Base-by-base conservation (phyloP, 2,797 vertebrate species). In the Odontamblyopus lacepedii region DNA sequence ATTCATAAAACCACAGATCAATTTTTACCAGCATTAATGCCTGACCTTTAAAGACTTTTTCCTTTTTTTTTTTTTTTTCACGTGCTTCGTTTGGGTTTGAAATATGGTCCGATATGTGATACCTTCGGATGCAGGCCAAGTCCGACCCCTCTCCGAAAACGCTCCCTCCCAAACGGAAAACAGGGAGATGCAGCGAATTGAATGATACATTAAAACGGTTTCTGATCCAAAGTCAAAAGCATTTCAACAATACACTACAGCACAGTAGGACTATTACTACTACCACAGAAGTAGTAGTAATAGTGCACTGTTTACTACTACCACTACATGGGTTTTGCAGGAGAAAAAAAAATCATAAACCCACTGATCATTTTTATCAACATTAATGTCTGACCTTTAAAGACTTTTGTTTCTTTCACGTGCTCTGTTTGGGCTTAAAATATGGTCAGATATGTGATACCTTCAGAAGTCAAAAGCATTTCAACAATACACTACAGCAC, bases 301-400 rank as follows among this genome's bases (percentile, higher is more conserved):
- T 48, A 48, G 11, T 15, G 16, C 11, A 48, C 16, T 48, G 12
- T 48, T 48, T 48, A 48, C 44, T 48, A 23, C 23, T 23, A 23
- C 23, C 23, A 23, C 23, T 23, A 48, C 44, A 48, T 48, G 3
- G 44, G 44, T 48, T 48, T 48, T 23, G 23, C 23, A 15, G 44
- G 0, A 15, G 3, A 48, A 48, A 13, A 48, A 15, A 15, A 4
- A 13, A 96, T 95, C 96, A 97, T 96, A 96, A 98, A 97, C 96
- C 93, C 95, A 97, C 94, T 94, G 95, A 95, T 96, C 95, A 89
- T 96, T 94, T 96, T 95, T 95, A 96, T 96, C 96, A 94, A 92
- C 95, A 96, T 96, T 96, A 97, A 96, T 95, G 95, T 95, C 95
- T 98, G 96, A 97, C 96, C 96, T 98, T 97, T 96, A 95, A 95